Conservation (phyloP, 2,113 vertebrate genomes). For the Gasterosteus aculeatus region DNA sequence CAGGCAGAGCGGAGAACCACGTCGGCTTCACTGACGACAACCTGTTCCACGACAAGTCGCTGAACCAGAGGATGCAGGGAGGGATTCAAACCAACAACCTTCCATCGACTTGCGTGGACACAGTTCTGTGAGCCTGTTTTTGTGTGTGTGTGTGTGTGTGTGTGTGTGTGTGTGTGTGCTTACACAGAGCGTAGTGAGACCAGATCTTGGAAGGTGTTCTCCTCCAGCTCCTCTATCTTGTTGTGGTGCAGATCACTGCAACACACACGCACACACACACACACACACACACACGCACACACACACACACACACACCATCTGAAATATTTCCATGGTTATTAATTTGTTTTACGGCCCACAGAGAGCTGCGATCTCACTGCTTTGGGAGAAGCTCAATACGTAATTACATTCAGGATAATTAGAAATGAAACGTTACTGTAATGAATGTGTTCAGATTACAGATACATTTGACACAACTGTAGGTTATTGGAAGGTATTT, state of each 20-base stretch:
- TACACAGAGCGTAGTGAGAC: constrained; percentile 87
- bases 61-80: constrained; percentile 48
- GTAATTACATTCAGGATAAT: too few relatives aligned
- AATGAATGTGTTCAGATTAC: too few relatives aligned
- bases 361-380: constrained; percentile 16
- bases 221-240: constrained; percentile 86
- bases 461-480: too few relatives aligned
- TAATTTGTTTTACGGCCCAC: constrained; percentile 23
- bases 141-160: constrained; percentile 46
- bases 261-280: constrained; percentile 45
- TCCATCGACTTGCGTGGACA: background rate
- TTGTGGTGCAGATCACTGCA: constrained; percentile 91
- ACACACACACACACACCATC: constrained; percentile 20
- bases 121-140: background rate
- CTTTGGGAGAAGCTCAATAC: background rate
- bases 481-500: too few relatives aligned
- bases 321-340: constrained; percentile 42
- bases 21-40: constrained; percentile 83
- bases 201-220: constrained; percentile 87
- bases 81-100: background rate
- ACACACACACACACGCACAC: constrained; percentile 14
- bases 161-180: constrained; percentile 69
- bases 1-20: constrained; percentile 89
- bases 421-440: too few relatives aligned
- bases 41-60: constrained; percentile 93